Percentiles rank a stretch among this genome's conserved stretches.
These are phyloP conservation scores for Nomada fucata DNA, from an alignment of 2,888 invertebrate genomes.

Conservation along the genomic window DNA sequence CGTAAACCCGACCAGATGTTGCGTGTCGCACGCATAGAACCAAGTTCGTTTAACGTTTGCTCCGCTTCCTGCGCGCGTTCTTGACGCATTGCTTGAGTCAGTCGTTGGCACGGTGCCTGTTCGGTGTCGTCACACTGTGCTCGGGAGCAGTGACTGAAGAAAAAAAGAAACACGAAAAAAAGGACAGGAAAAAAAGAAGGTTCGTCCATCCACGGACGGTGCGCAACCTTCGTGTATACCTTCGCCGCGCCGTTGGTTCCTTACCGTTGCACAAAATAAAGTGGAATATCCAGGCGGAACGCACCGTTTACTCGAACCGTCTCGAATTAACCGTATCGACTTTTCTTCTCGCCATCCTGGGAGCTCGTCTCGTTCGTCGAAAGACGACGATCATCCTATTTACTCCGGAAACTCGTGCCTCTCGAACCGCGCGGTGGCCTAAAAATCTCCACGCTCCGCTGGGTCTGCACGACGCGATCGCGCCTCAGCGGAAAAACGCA, in stretches of 20 bases:
- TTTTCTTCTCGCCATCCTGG: background rate
- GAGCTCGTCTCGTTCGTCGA: background rate
- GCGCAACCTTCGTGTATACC: constrained; percentile 36
- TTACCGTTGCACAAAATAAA: background rate
- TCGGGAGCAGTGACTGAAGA: constrained; percentile 30
- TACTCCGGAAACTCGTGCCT: background rate
- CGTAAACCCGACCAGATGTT: constrained; percentile 32
- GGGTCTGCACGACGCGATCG: constrained; percentile 16
- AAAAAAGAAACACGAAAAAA: constrained; percentile 11
- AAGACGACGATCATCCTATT: constrained; percentile 24
- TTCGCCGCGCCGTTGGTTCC: background rate
- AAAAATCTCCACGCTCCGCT: constrained; percentile 32
- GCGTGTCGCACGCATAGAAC: constrained; percentile 42
- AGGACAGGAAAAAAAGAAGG: constrained; percentile 8
- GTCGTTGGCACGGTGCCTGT: constrained; percentile 63
- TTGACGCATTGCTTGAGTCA: constrained; percentile 60
- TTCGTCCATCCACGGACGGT: constrained; percentile 28
- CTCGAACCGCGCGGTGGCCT: background rate
- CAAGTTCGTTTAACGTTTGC: constrained; percentile 52
- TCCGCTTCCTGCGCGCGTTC: constrained; percentile 53
- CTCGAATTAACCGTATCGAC: constrained; percentile 7
- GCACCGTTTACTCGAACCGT: background rate
- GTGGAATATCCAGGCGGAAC: constrained; percentile 2
- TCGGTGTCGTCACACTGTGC: constrained; percentile 61
- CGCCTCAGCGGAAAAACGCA: constrained; percentile 25